Evolutionary conservation across 2,888 invertebrate species (phyloP).

Genomic region (Herminia tarsipennalis): DNA sequence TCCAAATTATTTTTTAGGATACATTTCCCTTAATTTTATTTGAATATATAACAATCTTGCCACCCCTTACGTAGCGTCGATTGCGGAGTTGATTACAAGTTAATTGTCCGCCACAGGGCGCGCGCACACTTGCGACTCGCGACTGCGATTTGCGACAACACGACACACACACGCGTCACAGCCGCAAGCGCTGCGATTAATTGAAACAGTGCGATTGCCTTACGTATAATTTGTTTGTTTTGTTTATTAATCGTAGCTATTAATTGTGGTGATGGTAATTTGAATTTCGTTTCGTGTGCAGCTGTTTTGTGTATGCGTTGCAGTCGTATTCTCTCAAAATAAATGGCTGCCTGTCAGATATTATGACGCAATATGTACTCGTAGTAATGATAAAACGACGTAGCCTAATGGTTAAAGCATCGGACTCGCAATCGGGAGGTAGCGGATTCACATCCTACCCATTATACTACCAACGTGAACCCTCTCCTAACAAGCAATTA

Average conservation of each 20-base stretch:
- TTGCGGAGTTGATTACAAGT: conserved; percentile 42
- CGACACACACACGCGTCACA: conserved; percentile 34
- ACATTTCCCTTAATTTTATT: no score
- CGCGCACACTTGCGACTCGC: conserved; percentile 23
- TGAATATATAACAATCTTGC: neutral
- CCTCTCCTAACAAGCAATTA: no score
- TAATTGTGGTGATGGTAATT: neutral
- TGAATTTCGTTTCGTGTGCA: neutral
- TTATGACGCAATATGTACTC: no score
- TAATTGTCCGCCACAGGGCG: conserved; percentile 36
- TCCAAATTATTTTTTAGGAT: no score
- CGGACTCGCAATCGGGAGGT: no score
- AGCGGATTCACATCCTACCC: no score
- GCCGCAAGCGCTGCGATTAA: conserved; percentile 39
- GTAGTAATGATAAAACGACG: no score
- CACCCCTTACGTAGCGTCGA: conserved; percentile 36
- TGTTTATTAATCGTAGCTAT: conserved; percentile 4
- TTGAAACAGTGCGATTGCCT: conserved; percentile 31
- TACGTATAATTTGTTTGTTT: conserved; percentile 3
- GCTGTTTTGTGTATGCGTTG: no score
- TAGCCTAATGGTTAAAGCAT: no score
- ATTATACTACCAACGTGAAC: no score
- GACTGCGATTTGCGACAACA: conserved; percentile 37
- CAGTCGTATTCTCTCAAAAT: no score
- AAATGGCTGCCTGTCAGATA: no score